Conservation (phyloP, 2,113 vertebrate species). For the Nematolebias whitei region DNA sequence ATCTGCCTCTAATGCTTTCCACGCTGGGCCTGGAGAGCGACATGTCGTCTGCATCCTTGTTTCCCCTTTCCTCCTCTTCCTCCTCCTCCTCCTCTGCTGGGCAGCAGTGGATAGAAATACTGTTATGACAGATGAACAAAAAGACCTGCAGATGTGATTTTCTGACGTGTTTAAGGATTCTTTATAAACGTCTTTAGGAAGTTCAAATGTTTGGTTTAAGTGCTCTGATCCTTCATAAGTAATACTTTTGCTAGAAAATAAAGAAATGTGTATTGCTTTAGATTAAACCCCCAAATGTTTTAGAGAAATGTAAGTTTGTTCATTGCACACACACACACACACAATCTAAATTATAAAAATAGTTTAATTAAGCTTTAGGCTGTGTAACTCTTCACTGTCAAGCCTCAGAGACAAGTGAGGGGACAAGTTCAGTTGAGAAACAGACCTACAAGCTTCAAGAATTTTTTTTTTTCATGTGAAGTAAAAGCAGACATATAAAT, state of each 20-base stretch:
- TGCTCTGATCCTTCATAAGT: too few species aligned
- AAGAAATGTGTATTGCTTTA: background rate
- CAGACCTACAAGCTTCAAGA: background rate
- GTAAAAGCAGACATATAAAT: background rate
- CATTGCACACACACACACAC: too few species aligned
- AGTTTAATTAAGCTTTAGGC: background rate
- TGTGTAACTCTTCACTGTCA: background rate
- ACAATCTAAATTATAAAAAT: too few species aligned
- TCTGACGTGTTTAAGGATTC: background rate
- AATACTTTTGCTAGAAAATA: too few species aligned
- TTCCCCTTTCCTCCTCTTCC: conserved; percentile 19
- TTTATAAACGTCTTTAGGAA: conserved; percentile 7
- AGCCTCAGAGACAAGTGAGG: background rate
- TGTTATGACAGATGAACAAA: conserved; percentile 23
- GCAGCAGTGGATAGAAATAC: conserved; percentile 15
- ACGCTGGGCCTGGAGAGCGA: conserved; percentile 40
- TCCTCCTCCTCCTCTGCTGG: conserved; percentile 18
- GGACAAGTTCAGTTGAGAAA: background rate
- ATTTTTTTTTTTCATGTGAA: background rate
- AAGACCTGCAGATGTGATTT: background rate
- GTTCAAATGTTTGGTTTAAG: background rate
- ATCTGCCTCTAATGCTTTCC: conserved; percentile 63
- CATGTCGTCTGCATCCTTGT: conserved; percentile 32
- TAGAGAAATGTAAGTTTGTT: too few species aligned
- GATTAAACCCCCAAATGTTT: background rate